phyloP scores from a whole-genome alignment of 2,888 invertebrate genomes.

The Tetragnatha montana region DNA sequence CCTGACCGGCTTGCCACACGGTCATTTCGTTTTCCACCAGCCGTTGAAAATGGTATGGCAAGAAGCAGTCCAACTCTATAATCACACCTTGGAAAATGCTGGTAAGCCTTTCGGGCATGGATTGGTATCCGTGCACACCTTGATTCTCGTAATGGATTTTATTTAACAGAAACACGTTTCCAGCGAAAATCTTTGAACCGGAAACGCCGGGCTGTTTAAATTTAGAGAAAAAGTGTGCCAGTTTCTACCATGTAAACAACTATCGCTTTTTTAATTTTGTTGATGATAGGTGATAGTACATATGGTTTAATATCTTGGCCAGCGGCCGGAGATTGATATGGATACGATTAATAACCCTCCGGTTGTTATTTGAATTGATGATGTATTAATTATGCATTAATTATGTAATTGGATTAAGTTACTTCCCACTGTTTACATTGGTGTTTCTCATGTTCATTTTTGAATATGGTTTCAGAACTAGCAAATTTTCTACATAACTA shows the following conservation, averaged over 20 bases:
- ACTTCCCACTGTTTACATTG: too few species aligned
- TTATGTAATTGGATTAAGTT: too few species aligned
- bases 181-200: slow-evolving; percentile 1
- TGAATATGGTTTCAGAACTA: too few species aligned
- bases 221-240: slow-evolving; percentile 3
- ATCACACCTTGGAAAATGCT: slow-evolving; percentile 67
- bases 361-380: too few species aligned
- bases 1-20: slow-evolving; percentile 36
- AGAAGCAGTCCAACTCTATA: slow-evolving; percentile 57
- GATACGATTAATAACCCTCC: not conserved
- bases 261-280: not conserved
- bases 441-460: too few species aligned
- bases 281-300: not conserved
- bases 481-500: too few species aligned
- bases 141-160: slow-evolving; percentile 1
- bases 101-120: slow-evolving; percentile 50
- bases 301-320: not conserved
- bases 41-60: slow-evolving; percentile 61
- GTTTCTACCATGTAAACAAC: not conserved
- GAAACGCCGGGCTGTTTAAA: slow-evolving; percentile 42
- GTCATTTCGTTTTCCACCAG: slow-evolving; percentile 11
- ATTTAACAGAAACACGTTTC: not conserved
- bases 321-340: not conserved
- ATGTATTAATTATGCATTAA: too few species aligned
- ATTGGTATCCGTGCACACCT: slow-evolving; percentile 17